Evolutionary conservation across 2,113 vertebrate genomes (phyloP).

Genomic region (Pseudolaguvia tuberculata): DNA sequence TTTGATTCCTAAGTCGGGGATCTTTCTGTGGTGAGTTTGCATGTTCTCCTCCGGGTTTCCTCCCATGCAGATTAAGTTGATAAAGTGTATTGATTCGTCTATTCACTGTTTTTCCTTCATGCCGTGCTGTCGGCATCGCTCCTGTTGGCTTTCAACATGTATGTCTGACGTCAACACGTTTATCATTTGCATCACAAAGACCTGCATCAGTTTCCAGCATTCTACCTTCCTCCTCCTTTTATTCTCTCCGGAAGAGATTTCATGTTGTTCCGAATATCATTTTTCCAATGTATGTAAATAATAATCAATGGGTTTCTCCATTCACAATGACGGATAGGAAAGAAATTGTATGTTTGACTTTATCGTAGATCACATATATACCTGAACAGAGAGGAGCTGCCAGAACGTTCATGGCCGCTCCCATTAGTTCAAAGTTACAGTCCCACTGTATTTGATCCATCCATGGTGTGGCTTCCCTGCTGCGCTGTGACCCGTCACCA

Average conservation of each 20-base stretch:
- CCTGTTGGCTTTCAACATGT: constrained; percentile 9
- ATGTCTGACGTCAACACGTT: not conserved
- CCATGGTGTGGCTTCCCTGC: constrained; percentile 32
- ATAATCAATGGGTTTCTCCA: not conserved
- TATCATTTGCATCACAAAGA: constrained; percentile 16
- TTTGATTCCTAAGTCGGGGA: no score
- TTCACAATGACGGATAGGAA: not conserved
- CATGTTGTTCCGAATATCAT: constrained; percentile 9
- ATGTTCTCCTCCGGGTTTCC: no score
- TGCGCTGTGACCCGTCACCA: constrained; percentile 38
- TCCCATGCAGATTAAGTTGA: no score
- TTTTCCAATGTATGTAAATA: constrained; percentile 33
- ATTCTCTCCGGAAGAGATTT: constrained; percentile 17
- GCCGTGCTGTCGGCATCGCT: not conserved
- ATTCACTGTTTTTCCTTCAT: not conserved
- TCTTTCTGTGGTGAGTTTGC: no score
- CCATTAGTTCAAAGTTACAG: not conserved
- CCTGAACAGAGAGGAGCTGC: not conserved
- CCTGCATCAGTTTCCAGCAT: not conserved
- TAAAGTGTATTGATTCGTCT: not conserved
- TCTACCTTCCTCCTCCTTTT: constrained; percentile 1
- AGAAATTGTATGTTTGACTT: not conserved
- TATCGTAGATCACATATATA: not conserved
- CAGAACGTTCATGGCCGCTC: constrained; percentile 30
- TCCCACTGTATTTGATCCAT: constrained; percentile 24